A percentile compares a stretch with the other conserved stretches of the same genome.
phyloP scores from a whole-genome alignment of 2,113 vertebrate genomes.

The Synchiropus splendidus region DNA sequence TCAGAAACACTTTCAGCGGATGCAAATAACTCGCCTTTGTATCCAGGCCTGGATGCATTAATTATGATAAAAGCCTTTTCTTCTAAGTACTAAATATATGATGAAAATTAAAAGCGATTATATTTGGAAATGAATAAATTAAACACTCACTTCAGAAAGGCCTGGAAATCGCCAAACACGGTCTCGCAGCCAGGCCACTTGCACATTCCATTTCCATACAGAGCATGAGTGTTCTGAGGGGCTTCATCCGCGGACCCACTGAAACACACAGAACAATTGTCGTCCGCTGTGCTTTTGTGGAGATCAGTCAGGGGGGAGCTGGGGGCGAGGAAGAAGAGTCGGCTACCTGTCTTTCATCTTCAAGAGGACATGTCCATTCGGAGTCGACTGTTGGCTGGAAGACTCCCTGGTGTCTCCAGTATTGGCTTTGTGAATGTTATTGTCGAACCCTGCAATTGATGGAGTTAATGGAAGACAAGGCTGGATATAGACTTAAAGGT shows the following conservation, averaged over 20 bases:
- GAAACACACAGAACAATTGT: slow-evolving; percentile 6
- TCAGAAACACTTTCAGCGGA: too few relatives aligned
- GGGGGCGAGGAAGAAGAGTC: background rate
- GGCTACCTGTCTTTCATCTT: slow-evolving; percentile 65
- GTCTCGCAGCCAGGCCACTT: slow-evolving; percentile 98
- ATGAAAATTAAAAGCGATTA: too few relatives aligned
- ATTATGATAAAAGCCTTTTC: too few relatives aligned
- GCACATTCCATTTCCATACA: slow-evolving; percentile 95
- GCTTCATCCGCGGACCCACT: slow-evolving; percentile 80
- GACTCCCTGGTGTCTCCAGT: slow-evolving; percentile 45
- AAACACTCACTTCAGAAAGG: slow-evolving; percentile 88
- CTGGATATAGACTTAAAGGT: too few relatives aligned
- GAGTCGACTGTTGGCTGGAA: slow-evolving; percentile 41
- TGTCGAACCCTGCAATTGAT: slow-evolving; percentile 48
- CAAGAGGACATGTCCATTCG: slow-evolving; percentile 49
- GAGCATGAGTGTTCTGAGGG: slow-evolving; percentile 74
- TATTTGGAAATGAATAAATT: too few relatives aligned
- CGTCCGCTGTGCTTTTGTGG: background rate
- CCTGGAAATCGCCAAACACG: slow-evolving; percentile 90
- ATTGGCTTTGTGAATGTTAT: slow-evolving; percentile 24
- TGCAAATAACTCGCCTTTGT: too few relatives aligned
- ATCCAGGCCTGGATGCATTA: too few relatives aligned
- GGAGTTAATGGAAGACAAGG: too few relatives aligned
- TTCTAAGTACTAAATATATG: too few relatives aligned
- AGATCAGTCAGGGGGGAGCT: background rate